A percentile compares a stretch with the other conserved stretches of the same genome.
Conservation (phyloP, 2,797 vertebrate genomes). For the Cyclopterus lumpus region DNA sequence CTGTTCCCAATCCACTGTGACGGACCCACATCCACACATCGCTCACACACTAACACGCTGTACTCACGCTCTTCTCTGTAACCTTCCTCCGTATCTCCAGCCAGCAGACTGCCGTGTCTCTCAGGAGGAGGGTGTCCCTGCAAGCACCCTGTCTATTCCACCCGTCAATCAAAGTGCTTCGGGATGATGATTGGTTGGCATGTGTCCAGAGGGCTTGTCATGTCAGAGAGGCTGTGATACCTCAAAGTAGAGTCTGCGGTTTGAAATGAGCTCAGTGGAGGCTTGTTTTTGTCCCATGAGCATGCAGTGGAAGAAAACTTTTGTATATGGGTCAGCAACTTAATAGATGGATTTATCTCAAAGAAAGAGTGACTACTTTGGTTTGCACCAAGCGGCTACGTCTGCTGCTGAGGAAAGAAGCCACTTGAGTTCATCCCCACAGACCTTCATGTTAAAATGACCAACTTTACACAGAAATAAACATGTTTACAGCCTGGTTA, state of each 20-base stretch:
- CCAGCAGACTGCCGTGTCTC: constrained; percentile 54
- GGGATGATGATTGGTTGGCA: constrained; percentile 54
- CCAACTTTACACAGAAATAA: background rate
- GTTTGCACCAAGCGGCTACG: background rate
- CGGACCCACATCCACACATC: constrained; percentile 37
- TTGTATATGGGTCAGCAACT: constrained; percentile 10
- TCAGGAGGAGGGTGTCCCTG: constrained; percentile 50
- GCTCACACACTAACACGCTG: constrained; percentile 18
- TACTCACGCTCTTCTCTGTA: constrained; percentile 24
- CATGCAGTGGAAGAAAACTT: background rate
- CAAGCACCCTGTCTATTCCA: constrained; percentile 57
- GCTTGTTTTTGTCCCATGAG: background rate
- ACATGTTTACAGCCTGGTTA: background rate
- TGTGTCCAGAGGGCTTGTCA: constrained; percentile 56
- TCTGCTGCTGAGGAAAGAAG: too few species aligned
- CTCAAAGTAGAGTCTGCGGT: constrained; percentile 18
- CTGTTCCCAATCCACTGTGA: background rate
- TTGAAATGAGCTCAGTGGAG: constrained; percentile 17
- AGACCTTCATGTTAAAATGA: background rate
- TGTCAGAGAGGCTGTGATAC: constrained; percentile 31
- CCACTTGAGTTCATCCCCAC: background rate
- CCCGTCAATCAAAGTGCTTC: constrained; percentile 53
- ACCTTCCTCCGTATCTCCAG: constrained; percentile 65
- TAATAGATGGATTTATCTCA: background rate
- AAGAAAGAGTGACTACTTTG: background rate